Conservation (phyloP, 2,797 vertebrate genomes). For the Siniperca obscura region DNA sequence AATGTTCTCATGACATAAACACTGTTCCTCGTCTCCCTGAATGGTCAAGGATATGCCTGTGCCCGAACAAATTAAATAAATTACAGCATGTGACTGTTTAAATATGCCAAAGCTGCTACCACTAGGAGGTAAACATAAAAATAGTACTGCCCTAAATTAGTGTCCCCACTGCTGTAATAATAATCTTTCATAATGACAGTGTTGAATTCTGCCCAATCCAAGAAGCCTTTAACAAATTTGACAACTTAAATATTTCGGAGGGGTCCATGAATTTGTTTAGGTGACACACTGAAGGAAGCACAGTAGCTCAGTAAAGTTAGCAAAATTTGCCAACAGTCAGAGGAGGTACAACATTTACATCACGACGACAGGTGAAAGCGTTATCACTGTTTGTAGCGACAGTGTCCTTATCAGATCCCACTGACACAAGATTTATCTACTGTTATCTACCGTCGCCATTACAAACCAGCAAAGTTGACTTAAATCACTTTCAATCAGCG, state of each 20-base stretch:
- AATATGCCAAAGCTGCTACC: not conserved
- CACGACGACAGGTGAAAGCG: constrained; percentile 32
- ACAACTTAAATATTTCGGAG: not conserved
- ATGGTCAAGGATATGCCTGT: not conserved
- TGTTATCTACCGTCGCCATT: not conserved
- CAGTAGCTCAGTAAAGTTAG: constrained; percentile 44
- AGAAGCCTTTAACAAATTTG: not conserved
- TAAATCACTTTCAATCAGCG: not conserved
- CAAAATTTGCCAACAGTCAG: not conserved
- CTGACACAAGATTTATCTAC: not conserved
- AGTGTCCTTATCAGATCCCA: not conserved
- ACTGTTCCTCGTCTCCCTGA: not conserved
- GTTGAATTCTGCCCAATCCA: not conserved
- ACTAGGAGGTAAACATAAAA: constrained; percentile 13
- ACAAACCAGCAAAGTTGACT: not conserved
- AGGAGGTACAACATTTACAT: constrained; percentile 6
- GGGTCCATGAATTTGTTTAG: not conserved
- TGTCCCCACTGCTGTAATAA: not conserved
- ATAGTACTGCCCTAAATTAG: constrained; percentile 7
- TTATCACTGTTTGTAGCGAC: not conserved
- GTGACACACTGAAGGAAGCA: not conserved
- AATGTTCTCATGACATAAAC: not conserved
- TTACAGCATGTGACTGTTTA: not conserved
- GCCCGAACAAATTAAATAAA: not conserved
- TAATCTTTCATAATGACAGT: not conserved